phyloP scores from a whole-genome alignment of 2,888 invertebrate species.

The Cataglyphis livida region DNA sequence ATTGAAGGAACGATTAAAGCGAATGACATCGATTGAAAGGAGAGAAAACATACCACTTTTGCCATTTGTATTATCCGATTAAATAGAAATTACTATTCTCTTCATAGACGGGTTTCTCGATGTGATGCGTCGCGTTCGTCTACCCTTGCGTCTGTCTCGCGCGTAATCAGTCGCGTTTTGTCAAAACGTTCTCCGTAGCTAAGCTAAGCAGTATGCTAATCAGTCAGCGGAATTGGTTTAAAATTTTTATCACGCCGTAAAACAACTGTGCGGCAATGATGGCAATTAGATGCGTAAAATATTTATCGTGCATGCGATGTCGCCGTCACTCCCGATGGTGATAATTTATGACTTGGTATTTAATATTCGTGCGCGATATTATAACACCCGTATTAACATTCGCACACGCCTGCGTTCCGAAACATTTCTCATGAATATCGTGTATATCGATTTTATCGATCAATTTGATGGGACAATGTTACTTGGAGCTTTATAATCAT shows the following conservation, averaged over 20 bases:
- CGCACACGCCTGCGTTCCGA: neutral
- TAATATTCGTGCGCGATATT: constrained; percentile 31
- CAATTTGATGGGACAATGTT: constrained; percentile 13
- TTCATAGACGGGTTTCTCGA: no score
- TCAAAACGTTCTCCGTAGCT: neutral
- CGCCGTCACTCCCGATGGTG: neutral
- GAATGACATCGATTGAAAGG: neutral
- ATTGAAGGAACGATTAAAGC: neutral
- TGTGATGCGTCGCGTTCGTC: neutral
- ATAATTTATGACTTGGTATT: constrained; percentile 30
- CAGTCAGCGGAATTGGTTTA: constrained; percentile 21
- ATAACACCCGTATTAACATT: constrained; percentile 27
- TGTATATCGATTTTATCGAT: neutral
- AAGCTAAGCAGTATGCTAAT: neutral
- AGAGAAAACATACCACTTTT: constrained; percentile 7
- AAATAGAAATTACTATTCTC: constrained; percentile 24
- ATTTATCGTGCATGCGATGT: constrained; percentile 37
- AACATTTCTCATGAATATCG: constrained; percentile 21
- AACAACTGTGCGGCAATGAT: neutral
- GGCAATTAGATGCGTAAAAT: constrained; percentile 10
- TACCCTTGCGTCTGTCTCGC: neutral
- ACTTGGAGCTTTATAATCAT: neutral
- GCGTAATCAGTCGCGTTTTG: neutral
- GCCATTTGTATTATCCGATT: neutral
- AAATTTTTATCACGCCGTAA: constrained; percentile 28